A percentile compares a stretch with the other conserved stretches of the same genome.
Conservation (phyloP, 2,113 vertebrate species). For the Leptobrachium leishanense region DNA sequence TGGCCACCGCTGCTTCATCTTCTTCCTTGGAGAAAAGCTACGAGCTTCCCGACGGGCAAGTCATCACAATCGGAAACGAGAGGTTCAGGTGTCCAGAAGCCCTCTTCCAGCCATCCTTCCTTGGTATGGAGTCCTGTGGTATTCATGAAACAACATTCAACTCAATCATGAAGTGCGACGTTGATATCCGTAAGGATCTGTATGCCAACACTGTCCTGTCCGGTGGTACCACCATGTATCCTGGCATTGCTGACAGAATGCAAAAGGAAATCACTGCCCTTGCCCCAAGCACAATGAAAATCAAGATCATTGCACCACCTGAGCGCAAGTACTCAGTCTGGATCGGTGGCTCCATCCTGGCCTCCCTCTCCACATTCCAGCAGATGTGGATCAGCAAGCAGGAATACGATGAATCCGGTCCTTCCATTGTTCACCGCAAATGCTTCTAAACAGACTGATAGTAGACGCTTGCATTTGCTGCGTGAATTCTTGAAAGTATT, state of each 20-base stretch:
- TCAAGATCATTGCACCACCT: slow-evolving; percentile 79
- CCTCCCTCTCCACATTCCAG: slow-evolving; percentile 76
- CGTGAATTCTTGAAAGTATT: slow-evolving; percentile 54
- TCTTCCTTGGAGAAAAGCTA: slow-evolving; percentile 80
- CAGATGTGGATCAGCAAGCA: slow-evolving; percentile 80
- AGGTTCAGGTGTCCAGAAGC: slow-evolving; percentile 76
- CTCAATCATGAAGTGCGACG: slow-evolving; percentile 81
- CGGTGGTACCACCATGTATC: slow-evolving; percentile 79
- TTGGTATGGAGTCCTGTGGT: slow-evolving; percentile 77
- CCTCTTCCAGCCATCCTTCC: slow-evolving; percentile 78
- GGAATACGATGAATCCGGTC: slow-evolving; percentile 74
- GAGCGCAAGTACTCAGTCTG: slow-evolving; percentile 78
- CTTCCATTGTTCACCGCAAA: slow-evolving; percentile 80
- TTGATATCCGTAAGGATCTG: slow-evolving; percentile 79
- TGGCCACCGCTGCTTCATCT: slow-evolving; percentile 71
- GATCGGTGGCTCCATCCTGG: slow-evolving; percentile 79
- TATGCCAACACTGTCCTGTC: slow-evolving; percentile 79
- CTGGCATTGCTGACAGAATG: slow-evolving; percentile 77
- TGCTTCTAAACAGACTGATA: slow-evolving; percentile 74
- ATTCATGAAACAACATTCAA: slow-evolving; percentile 80
- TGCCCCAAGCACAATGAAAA: slow-evolving; percentile 80
- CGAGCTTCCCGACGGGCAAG: slow-evolving; percentile 72
- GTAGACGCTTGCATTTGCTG: slow-evolving; percentile 55
- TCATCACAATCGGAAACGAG: slow-evolving; percentile 78
- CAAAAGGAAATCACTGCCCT: slow-evolving; percentile 80